A percentile compares a stretch with the other conserved stretches of the same genome.
Conservation (phyloP, 1,140 invertebrate species). For the Drosophila mayri region DNA sequence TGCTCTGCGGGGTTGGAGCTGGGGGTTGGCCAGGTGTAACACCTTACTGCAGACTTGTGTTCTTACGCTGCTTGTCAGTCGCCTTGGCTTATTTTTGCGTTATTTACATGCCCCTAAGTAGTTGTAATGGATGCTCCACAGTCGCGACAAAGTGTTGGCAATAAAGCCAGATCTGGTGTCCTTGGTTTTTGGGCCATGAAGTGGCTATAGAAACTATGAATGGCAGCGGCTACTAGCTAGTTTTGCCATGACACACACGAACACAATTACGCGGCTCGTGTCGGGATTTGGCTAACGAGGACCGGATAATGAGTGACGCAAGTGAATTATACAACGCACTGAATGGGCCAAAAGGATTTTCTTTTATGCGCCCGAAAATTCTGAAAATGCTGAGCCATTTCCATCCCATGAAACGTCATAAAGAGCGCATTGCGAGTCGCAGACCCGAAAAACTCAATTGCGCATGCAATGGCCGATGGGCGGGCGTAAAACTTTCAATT, state of each 20-base stretch:
- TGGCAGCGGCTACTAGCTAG: conserved; percentile 62
- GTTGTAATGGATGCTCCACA: conserved; percentile 71
- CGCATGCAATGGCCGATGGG: conserved; percentile 73
- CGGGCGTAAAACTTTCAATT: conserved; percentile 80
- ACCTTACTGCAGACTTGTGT: conserved; percentile 35
- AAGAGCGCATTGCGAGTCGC: conserved; percentile 43
- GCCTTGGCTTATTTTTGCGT: conserved; percentile 79
- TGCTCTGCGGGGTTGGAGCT: conserved; percentile 39
- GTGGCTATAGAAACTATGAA: conserved; percentile 64
- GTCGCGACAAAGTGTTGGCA: conserved; percentile 74
- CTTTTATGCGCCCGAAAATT: conserved; percentile 29
- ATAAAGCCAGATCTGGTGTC: conserved; percentile 65
- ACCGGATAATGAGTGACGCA: conserved; percentile 38
- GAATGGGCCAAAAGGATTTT: conserved; percentile 34
- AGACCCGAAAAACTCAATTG: conserved; percentile 72
- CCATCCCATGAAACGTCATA: conserved; percentile 45
- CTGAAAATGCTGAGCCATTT: conserved; percentile 14
- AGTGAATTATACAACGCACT: conserved; percentile 39
- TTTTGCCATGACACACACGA: conserved; percentile 48
- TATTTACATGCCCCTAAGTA: conserved; percentile 82
- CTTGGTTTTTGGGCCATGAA: conserved; percentile 63
- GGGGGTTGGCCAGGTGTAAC: neutral
- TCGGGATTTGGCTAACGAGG: conserved; percentile 13
- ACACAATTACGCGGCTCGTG: conserved; percentile 14
- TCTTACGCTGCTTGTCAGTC: conserved; percentile 58